phyloP scores from a whole-genome alignment of 2,888 invertebrate genomes.

The Minunthozetes semirufus region DNA sequence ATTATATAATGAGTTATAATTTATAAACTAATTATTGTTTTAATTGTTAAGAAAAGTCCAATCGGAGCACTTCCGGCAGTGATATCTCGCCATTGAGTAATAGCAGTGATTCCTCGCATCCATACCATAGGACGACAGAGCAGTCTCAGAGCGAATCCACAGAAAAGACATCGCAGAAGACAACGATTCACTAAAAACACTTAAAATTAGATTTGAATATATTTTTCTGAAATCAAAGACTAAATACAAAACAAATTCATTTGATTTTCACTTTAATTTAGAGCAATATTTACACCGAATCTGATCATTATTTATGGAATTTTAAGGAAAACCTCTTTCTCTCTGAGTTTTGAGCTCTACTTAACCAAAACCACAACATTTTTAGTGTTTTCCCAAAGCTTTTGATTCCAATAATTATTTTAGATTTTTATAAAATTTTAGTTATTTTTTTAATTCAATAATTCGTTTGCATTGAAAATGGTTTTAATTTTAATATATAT shows the following conservation, averaged over 20 bases:
- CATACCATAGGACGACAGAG: neutral
- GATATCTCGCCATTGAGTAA: constrained; percentile 23
- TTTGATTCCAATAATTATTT: neutral
- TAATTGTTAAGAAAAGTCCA: neutral
- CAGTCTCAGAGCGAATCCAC: neutral
- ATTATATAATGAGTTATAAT: neutral
- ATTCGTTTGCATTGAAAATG: neutral
- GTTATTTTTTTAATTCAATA: neutral
- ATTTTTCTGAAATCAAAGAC: neutral
- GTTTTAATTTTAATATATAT: constrained; percentile 4
- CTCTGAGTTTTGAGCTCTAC: constrained; percentile 1
- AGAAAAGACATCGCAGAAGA: neutral
- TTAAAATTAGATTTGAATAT: neutral
- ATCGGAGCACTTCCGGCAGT: constrained; percentile 8
- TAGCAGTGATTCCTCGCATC: neutral
- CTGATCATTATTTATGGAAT: neutral
- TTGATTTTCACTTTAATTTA: neutral
- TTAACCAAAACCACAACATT: neutral
- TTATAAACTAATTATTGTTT: neutral
- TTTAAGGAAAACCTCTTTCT: neutral
- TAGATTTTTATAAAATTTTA: neutral
- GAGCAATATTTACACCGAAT: constrained; percentile 12
- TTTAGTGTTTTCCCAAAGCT: neutral
- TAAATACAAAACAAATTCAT: neutral
- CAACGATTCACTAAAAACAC: neutral